Percentiles rank a stretch among this genome's conserved stretches.
Evolutionary conservation across 2,113 vertebrate species (phyloP).

Genomic region (Muntiacus muntjak): DNA sequence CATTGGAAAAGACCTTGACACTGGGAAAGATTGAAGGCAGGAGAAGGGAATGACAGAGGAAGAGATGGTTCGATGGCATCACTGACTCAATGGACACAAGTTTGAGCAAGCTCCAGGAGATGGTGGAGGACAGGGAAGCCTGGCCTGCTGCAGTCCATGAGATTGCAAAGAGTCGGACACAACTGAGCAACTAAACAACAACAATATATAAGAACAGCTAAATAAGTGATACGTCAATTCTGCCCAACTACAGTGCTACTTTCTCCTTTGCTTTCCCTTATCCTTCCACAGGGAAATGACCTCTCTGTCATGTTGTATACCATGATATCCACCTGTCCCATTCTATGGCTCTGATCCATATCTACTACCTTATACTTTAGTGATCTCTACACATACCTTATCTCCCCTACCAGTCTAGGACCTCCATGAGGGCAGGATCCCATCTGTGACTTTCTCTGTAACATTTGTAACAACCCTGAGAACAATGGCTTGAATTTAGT

Average conservation of each 20-base stretch:
- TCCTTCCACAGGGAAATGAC: neutral
- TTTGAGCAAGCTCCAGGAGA: neutral
- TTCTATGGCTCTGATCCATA: neutral
- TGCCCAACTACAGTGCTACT: neutral
- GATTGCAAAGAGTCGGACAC: neutral
- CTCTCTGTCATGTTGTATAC: neutral
- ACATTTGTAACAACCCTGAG: neutral
- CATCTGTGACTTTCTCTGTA: slow-evolving; percentile 17
- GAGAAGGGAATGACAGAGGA: neutral
- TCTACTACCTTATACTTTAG: neutral
- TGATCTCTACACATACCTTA: neutral
- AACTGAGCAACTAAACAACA: neutral
- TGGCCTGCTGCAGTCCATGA: neutral
- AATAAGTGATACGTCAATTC: neutral
- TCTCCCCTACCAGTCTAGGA: neutral
- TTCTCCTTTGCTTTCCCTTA: neutral
- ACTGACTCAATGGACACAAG: neutral
- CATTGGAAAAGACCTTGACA: neutral
- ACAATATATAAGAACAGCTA: neutral
- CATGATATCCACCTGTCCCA: neutral
- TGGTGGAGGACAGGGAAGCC: neutral
- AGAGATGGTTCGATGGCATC: neutral
- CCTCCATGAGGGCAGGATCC: neutral
- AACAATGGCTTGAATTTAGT: slow-evolving; percentile 6
- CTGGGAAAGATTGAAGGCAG: neutral